Conservation (phyloP, 2,113 vertebrate genomes). For the Anguilla japonica region DNA sequence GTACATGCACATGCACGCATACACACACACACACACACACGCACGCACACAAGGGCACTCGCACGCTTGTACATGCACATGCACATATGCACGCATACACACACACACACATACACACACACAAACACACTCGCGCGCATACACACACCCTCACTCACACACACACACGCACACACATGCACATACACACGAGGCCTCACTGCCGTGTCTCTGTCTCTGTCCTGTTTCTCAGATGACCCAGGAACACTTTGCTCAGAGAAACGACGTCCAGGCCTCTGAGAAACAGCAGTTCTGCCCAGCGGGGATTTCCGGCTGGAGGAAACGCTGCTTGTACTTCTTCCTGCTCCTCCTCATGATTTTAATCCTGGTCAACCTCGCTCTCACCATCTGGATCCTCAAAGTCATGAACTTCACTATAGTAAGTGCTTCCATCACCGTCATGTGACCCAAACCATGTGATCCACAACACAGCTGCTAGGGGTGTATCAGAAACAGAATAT, state of each 20-base stretch:
- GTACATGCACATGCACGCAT: too few relatives aligned
- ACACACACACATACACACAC: too few relatives aligned
- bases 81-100: too few relatives aligned
- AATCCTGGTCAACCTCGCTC: constrained; percentile 96
- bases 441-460: not conserved
- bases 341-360: constrained; percentile 97
- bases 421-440: constrained; percentile 66
- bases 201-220: not conserved
- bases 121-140: too few relatives aligned
- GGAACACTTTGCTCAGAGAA: constrained; percentile 91
- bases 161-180: too few relatives aligned
- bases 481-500: not conserved
- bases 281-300: constrained; percentile 95
- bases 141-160: too few relatives aligned
- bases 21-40: too few relatives aligned
- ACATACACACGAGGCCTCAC: too few relatives aligned
- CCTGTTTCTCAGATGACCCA: constrained; percentile 86
- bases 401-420: constrained; percentile 99
- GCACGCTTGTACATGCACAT: too few relatives aligned
- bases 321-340: constrained; percentile 98
- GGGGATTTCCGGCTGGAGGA: constrained; percentile 99
- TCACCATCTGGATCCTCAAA: constrained; percentile 99
- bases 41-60: too few relatives aligned
- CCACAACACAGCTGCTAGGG: not conserved
- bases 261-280: constrained; percentile 87